Conservation (phyloP, 2,888 invertebrate genomes). For the Carabus problematicus region DNA sequence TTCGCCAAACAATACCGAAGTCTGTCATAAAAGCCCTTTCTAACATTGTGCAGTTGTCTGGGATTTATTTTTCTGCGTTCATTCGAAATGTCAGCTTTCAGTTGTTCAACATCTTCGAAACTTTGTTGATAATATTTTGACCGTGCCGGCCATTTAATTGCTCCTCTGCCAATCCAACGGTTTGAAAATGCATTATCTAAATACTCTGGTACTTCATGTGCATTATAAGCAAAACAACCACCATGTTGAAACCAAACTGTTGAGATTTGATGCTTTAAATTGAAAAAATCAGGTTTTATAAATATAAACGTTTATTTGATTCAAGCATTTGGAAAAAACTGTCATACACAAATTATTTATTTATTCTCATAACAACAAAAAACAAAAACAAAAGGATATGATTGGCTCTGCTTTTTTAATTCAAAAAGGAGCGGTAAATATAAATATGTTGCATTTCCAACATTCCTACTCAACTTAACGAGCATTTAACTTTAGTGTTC, state of each 20-base stretch:
- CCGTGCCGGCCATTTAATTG: constrained; percentile 15
- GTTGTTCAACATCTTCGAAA: constrained; percentile 13
- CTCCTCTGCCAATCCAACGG: background rate
- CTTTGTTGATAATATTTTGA: constrained; percentile 1
- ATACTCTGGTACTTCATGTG: background rate
- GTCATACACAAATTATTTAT: no score
- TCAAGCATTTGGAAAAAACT: no score
- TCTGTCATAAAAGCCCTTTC: constrained; percentile 9
- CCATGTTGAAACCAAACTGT: background rate
- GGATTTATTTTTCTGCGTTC: constrained; percentile 16
- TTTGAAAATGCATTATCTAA: constrained; percentile 11
- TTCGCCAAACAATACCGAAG: background rate
- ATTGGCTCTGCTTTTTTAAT: no score
- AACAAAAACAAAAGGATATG: no score
- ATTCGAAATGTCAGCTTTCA: constrained; percentile 8
- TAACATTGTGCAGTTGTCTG: background rate
- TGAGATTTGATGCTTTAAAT: no score
- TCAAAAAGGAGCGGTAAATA: no score
- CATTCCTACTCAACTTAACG: no score
- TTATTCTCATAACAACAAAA: no score
- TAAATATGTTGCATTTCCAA: no score
- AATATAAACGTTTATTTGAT: no score
- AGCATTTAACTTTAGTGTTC: no score
- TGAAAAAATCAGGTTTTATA: no score
- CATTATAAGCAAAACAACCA: constrained; percentile 2